Evolutionary conservation across 2,797 vertebrate genomes (phyloP).

Genomic region (Zonotrichia albicollis): DNA sequence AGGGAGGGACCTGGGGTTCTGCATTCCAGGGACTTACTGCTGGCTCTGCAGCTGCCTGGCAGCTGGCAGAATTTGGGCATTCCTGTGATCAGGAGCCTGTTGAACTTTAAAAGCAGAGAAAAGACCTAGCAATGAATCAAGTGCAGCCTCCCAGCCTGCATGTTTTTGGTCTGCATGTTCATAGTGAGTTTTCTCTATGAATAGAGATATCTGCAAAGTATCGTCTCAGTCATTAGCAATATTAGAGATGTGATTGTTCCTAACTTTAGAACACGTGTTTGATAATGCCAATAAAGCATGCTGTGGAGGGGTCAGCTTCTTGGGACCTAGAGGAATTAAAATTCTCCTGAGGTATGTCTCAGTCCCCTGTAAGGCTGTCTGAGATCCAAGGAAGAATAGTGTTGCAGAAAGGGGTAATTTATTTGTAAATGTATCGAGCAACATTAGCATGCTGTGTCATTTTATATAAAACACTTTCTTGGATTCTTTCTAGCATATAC

Average conservation of each 20-base stretch:
- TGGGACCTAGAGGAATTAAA: background rate
- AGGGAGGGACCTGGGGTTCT: background rate
- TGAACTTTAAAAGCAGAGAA: background rate
- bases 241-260: background rate
- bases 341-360: background rate
- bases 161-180: background rate
- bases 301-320: background rate
- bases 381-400: background rate
- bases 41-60: background rate
- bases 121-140: background rate
- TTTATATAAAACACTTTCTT: background rate
- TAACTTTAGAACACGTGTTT: background rate
- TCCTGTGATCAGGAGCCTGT: background rate
- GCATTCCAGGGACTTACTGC: background rate
- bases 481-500: background rate
- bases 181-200: background rate
- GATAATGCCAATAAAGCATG: background rate
- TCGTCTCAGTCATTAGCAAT: background rate
- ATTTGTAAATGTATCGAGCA: background rate
- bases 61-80: background rate
- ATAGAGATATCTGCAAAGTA: background rate
- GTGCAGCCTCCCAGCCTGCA: background rate
- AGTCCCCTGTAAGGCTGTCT: background rate
- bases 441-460: background rate
- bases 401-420: background rate